Evolutionary conservation across 2,888 invertebrate species (phyloP).

Genomic region (Scaptomyza tumidula): DNA sequence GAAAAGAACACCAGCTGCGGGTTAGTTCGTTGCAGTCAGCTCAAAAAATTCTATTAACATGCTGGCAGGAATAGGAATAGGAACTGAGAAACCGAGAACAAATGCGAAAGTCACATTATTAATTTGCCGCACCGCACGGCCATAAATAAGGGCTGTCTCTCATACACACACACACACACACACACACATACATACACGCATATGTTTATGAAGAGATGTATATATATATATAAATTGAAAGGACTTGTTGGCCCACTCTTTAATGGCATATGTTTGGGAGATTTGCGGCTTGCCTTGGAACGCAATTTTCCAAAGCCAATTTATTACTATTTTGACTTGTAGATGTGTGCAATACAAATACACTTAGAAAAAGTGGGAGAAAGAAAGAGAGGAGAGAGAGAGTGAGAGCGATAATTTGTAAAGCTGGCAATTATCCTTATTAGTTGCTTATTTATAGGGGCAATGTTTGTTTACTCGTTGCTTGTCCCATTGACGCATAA

Average conservation of each 20-base stretch:
- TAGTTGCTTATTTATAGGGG: conserved; percentile 76
- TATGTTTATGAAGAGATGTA: conserved; percentile 16
- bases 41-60: conserved; percentile 63
- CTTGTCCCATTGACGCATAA: conserved; percentile 55
- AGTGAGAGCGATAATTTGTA: conserved; percentile 65
- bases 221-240: conserved; percentile 54
- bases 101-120: conserved; percentile 76
- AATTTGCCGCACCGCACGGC: conserved; percentile 76
- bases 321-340: conserved; percentile 78
- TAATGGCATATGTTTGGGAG: conserved; percentile 59
- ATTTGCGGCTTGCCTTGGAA: conserved; percentile 33
- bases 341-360: conserved; percentile 44
- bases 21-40: conserved; percentile 39
- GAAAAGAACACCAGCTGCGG: conserved; percentile 42
- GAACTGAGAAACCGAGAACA: conserved; percentile 29
- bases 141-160: conserved; percentile 70
- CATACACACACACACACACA: conserved; percentile 15
- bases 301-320: conserved; percentile 66
- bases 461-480: conserved; percentile 69
- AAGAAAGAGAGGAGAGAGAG: neutral
- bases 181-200: neutral
- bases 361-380: neutral
- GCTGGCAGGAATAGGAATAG: conserved; percentile 14
- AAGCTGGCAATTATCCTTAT: conserved; percentile 80
- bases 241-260: conserved; percentile 52